phyloP scores from a whole-genome alignment of 2,888 invertebrate species.

The Drosophila lutescens region DNA sequence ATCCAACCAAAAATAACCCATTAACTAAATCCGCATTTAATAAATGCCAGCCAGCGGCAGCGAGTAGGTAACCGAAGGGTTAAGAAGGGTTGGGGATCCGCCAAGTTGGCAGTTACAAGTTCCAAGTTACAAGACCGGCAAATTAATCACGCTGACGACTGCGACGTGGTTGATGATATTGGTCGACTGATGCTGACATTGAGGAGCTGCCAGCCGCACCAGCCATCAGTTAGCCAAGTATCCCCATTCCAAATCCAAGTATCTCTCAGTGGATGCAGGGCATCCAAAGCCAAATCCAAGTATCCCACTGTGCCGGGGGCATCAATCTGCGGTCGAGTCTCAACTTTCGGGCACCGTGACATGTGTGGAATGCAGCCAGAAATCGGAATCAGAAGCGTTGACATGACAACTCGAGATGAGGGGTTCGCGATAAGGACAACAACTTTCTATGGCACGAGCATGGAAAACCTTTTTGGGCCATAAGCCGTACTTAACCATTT shows the following conservation, averaged over 20 bases:
- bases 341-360: conserved; percentile 46
- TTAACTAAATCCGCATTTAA: conserved; percentile 82
- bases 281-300: conserved; percentile 27
- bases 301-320: conserved; percentile 74
- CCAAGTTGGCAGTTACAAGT: conserved; percentile 50
- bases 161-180: conserved; percentile 80
- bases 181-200: conserved; percentile 80
- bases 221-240: conserved; percentile 67
- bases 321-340: conserved; percentile 72
- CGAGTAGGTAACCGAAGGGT: conserved; percentile 26
- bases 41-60: conserved; percentile 63
- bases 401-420: conserved; percentile 82
- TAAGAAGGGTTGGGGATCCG: not conserved
- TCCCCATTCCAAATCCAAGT: conserved; percentile 2
- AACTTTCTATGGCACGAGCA: conserved; percentile 78
- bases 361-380: conserved; percentile 58
- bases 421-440: conserved; percentile 60
- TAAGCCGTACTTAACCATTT: conserved; percentile 50
- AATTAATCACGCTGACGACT: conserved; percentile 78
- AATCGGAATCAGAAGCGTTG: conserved; percentile 81
- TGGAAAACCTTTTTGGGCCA: conserved; percentile 72
- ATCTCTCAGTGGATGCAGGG: conserved; percentile 9
- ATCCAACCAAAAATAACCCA: conserved; percentile 74
- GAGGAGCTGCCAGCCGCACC: conserved; percentile 73
- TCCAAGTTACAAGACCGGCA: conserved; percentile 65